These are phyloP conservation scores for Halcyon leucocephala DNA, from an alignment of 2,797 vertebrate species.

Conservation along the genomic window DNA sequence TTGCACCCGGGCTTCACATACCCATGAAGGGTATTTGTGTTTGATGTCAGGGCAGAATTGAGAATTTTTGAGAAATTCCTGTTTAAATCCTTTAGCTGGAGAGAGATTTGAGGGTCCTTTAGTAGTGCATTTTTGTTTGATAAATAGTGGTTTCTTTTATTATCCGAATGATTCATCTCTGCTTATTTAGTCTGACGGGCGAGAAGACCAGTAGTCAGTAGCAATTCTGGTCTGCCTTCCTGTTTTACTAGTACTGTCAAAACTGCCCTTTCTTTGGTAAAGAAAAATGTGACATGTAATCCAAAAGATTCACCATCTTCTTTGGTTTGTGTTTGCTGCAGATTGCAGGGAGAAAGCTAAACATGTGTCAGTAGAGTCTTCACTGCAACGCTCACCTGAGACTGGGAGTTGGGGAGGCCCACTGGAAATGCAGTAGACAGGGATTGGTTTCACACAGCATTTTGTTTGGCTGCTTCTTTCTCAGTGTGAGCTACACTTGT, in stretches of 20 bases:
- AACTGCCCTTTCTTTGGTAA: neutral
- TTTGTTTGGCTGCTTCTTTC: slow-evolving; percentile 24
- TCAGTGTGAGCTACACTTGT: neutral
- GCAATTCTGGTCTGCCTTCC: neutral
- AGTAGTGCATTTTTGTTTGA: neutral
- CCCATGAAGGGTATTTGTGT: neutral
- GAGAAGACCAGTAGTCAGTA: neutral
- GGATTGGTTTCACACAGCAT: neutral
- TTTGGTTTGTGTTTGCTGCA: neutral
- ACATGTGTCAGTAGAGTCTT: neutral
- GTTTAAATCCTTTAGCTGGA: neutral
- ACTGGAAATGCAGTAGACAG: neutral
- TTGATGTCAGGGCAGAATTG: neutral
- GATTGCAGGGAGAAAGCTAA: neutral
- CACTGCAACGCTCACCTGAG: neutral
- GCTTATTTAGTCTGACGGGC: neutral
- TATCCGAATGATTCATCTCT: neutral
- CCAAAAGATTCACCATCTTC: neutral
- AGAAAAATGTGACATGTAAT: neutral
- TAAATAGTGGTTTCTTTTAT: neutral
- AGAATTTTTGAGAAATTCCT: neutral
- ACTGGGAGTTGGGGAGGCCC: neutral
- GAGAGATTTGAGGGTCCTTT: neutral
- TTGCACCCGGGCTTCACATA: neutral
- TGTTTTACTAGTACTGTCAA: slow-evolving; percentile 1